Evolutionary conservation across 2,797 vertebrate species (phyloP), one percentile per base, ranked within the genome.

Genomic region (Lagocephalus sceleratus): DNA sequence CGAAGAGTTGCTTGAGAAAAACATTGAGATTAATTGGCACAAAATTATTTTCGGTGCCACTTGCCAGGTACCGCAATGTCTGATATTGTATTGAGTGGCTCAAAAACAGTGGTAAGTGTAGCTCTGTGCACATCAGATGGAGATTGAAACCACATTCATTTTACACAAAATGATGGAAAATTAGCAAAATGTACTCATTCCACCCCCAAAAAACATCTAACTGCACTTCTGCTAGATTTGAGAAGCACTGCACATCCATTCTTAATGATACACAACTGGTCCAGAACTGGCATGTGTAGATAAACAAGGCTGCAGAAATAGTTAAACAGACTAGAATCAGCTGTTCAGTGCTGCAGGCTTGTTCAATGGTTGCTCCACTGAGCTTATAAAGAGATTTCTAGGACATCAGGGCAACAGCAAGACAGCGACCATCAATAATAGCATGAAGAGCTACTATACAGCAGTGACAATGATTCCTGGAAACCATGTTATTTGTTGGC

Each of bases 1-100:
- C 67, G n/a, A 80, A 81, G 84, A 76, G 76, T 76, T 76, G 66
- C 73, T 70, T 68, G 73, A 81, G 70, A 82, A 63, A 66, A 38
- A 61, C 26, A 66, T 49, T 46, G 51, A 54, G 60, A 44, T 71
- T 61, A 49, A 55, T 61, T 72, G 64, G 60, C 71, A 78, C 62
- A 73, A 66, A 83, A 57, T 71, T 66, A 78, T 79, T 72, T 81
- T 57, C 69, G 35, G 32, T 40, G 44, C 41, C 62, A 66, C 66
- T 81, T 60, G 46, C 65, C 71, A 78, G 76, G 72, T 77, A 71
- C 48, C 17, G 26, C 63, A 47, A 69, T 42, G 35, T 32, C 38
- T 51, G 20, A 50, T 59, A 50, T 42, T 67, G 47, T 70, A 62
- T 75, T 57, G 60, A 63, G 59, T 63, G 51, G 26, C 38, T 70